Conservation (phyloP, 2,113 vertebrate genomes). For the Microcebus lehilahytsara region DNA sequence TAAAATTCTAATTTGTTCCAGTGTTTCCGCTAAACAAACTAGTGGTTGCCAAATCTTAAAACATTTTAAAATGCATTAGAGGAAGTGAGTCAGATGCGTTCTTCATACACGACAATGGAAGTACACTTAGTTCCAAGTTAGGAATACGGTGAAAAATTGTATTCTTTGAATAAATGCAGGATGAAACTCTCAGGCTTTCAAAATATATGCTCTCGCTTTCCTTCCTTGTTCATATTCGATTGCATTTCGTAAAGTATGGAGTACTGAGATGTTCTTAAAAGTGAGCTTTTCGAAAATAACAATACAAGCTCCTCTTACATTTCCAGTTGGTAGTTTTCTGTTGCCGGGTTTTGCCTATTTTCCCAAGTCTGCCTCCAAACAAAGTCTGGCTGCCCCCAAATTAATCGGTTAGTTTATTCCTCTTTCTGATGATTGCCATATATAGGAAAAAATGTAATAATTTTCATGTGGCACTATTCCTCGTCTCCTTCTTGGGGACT, state of each 20-base stretch:
- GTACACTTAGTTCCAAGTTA: slow-evolving; percentile 41
- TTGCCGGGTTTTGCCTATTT: background rate
- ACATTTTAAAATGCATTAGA: slow-evolving; percentile 44
- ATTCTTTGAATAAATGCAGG: slow-evolving; percentile 30
- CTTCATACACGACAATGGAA: slow-evolving; percentile 11
- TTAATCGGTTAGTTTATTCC: slow-evolving; percentile 54
- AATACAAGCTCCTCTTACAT: background rate
- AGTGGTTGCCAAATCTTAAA: slow-evolving; percentile 46
- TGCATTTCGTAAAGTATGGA: background rate
- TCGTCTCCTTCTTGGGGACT: slow-evolving; percentile 47
- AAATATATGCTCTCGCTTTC: background rate
- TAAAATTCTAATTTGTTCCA: background rate
- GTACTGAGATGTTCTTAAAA: background rate
- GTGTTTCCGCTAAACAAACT: background rate
- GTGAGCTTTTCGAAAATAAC: slow-evolving; percentile 29
- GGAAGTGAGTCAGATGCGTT: slow-evolving; percentile 64
- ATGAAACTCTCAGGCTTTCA: slow-evolving; percentile 42
- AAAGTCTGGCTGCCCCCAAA: slow-evolving; percentile 54
- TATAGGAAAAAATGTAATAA: slow-evolving; percentile 63
- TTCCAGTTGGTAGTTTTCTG: slow-evolving; percentile 9
- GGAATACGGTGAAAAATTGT: slow-evolving; percentile 9
- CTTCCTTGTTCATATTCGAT: background rate
- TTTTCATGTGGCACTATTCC: slow-evolving; percentile 56
- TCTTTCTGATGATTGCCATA: slow-evolving; percentile 58
- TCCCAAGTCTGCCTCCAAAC: background rate